Conservation (phyloP, 1,140 invertebrate genomes). For the Philaenus spumarius region DNA sequence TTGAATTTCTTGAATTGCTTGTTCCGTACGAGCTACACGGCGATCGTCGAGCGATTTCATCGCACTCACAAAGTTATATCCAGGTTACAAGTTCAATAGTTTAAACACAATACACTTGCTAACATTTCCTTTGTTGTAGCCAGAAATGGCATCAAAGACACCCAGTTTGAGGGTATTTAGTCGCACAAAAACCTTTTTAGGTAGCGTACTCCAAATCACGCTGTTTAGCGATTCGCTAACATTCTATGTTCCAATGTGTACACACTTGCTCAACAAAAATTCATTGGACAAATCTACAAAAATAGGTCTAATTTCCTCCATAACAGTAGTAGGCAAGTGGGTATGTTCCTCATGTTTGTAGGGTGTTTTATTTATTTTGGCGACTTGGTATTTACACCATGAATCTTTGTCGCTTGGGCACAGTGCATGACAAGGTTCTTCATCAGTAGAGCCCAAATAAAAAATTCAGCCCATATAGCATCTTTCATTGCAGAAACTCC, state of each 20-base stretch:
- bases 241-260: background rate
- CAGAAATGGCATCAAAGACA: slow-evolving; percentile 10
- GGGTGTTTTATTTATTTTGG: too few relatives aligned
- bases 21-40: background rate
- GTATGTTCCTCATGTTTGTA: too few relatives aligned
- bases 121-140: slow-evolving; percentile 9
- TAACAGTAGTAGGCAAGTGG: too few relatives aligned
- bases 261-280: background rate
- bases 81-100: background rate
- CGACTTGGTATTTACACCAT: too few relatives aligned
- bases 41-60: background rate
- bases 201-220: background rate
- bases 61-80: background rate
- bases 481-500: too few relatives aligned
- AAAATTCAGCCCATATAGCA: too few relatives aligned
- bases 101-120: slow-evolving; percentile 3
- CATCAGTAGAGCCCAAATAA: too few relatives aligned
- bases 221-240: too few relatives aligned
- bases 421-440: too few relatives aligned
- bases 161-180: slow-evolving; percentile 5
- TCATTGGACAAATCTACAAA: background rate
- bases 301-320: background rate
- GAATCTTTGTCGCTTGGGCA: too few relatives aligned
- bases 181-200: slow-evolving; percentile 9
- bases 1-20: background rate